Base-by-base conservation (phyloP, 2,113 vertebrate species). In the Petrocephalus zakoni region DNA sequence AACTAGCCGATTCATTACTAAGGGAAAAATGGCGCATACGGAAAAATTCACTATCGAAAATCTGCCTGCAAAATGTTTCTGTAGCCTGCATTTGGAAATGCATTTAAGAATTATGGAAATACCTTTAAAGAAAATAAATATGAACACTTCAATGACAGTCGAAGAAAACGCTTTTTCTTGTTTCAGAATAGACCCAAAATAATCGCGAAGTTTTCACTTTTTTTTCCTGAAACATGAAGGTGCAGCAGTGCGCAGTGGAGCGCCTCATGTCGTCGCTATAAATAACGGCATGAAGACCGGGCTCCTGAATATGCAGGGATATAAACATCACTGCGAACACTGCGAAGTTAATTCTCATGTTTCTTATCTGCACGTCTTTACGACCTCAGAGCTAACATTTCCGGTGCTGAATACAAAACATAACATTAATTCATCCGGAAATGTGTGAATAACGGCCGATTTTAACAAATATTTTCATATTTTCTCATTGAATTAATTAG, bases 401-500 rank as follows among this genome's bases (percentile, higher is more conserved):
- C 72, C 72, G 17, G 34, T 78, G 72, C 72, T 42, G 72, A 42
- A 78, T 78, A 78, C 34, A 42, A 78, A 78, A 37, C 72, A 19
- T 19, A 78, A 19, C 34, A 42, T 78, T 78, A 78, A 78, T 78
- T 78, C 29, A 34, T 42, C 37, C 17, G 5, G 72, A 42, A 78
- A 78, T 78, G 72, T 78, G 72, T 78, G 72, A 78, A 78, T 21
- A 78, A 19, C 72, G 11, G 72, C 37, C 34, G 72, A 42, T 78
- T 42, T 78, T 78, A 78, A 78, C 34, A 78, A 78, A 78, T 21
- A 78, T 78, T 78, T 78, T 75, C 11, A 19, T 37, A 75, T 75
- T 75, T 78, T 78, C 72, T 78, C 72, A 78, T 34, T 78, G 72
- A 78, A 78, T 78, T 78, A 42, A 78, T 78, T 78, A 78, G 72